Evolutionary conservation across 2,113 vertebrate genomes (phyloP), one percentile per base, ranked within the genome.

Genomic region (Prolemur simus): DNA sequence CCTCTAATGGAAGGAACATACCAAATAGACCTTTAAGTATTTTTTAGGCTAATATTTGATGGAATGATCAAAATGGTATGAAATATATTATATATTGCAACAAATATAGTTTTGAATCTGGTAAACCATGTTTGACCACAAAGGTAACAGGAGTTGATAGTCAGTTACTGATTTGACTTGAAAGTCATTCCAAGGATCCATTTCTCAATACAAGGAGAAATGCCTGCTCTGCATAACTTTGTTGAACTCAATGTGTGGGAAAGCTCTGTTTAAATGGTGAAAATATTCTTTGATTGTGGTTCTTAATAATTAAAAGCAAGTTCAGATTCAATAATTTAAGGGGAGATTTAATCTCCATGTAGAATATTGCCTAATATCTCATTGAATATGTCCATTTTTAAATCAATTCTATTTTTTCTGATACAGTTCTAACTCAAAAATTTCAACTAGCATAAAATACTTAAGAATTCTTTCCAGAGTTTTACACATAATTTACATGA

Each of bases 301-400:
- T 20, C 5, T 88, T 91, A 56, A 49, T 56, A 64, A 80, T 87
- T 82, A 47, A 86, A 95, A 93, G 45, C 81, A 89, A 95, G 58
- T 37, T 95, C 81, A 90, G n/a, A 83, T 77, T 71, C 8, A 71
- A 2, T 45, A 68, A 47, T 21, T 60, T 54, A 90, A 90, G 8
- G 37, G 37, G 4, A 5, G 32, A 95, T 12, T 71, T 83, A 34
- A 58, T 83, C 14, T 83, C 27, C 25, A 73, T 21, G n/a, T 58
- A 73, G 77, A 60, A 78, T 87, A 39, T 73, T 74, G 9, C 27
- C 42, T 77, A 83, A 66, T 21, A 52, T 29, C 2, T 74, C 47
- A 71, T 56, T 14, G 14, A 90, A 42, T 89, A 87, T 45, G 4
- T 0, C 27, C 14, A 87, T 52, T 87, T 34, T 95, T 87, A 90